Evolutionary conservation across 2,888 invertebrate genomes (phyloP).

Genomic region (Dinocampus coccinellae): DNA sequence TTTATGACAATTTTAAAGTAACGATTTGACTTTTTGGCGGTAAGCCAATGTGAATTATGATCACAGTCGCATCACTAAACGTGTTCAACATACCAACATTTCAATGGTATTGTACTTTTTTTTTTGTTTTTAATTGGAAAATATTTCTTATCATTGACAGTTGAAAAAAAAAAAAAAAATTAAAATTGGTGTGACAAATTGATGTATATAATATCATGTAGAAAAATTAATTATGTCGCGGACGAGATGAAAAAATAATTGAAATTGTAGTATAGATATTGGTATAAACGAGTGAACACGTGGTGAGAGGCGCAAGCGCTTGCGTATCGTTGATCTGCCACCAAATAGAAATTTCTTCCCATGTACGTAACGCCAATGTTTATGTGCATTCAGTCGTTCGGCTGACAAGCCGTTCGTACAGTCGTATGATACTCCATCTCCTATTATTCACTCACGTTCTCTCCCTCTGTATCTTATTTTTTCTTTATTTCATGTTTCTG

Average conservation of each 20-base stretch:
- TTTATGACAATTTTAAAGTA: constrained; percentile 31
- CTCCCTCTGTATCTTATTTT: background rate
- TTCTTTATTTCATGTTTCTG: background rate
- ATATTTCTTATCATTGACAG: background rate
- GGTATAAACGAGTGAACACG: constrained; percentile 41
- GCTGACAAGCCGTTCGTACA: constrained; percentile 45
- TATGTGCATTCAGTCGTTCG: constrained; percentile 46
- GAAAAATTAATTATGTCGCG: too few species aligned
- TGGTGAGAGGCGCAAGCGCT: constrained; percentile 57
- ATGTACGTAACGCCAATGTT: constrained; percentile 46
- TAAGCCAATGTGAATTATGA: constrained; percentile 50
- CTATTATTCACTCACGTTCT: constrained; percentile 1
- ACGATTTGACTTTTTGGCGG: constrained; percentile 56
- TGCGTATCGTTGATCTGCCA: constrained; percentile 58
- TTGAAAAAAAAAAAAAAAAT: too few species aligned
- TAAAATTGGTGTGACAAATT: too few species aligned
- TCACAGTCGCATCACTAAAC: constrained; percentile 24
- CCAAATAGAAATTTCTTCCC: constrained; percentile 50
- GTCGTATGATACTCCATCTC: constrained; percentile 29
- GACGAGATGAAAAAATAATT: background rate
- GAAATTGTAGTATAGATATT: background rate
- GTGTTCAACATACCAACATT: background rate
- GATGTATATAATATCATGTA: too few species aligned
- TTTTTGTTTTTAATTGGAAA: background rate
- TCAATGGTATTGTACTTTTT: too few species aligned